Percentiles rank a stretch among this genome's conserved stretches.
These are phyloP conservation scores for Sinocyclocheilus grahami DNA, from an alignment of 2,113 vertebrate species.

Conservation along the genomic window DNA sequence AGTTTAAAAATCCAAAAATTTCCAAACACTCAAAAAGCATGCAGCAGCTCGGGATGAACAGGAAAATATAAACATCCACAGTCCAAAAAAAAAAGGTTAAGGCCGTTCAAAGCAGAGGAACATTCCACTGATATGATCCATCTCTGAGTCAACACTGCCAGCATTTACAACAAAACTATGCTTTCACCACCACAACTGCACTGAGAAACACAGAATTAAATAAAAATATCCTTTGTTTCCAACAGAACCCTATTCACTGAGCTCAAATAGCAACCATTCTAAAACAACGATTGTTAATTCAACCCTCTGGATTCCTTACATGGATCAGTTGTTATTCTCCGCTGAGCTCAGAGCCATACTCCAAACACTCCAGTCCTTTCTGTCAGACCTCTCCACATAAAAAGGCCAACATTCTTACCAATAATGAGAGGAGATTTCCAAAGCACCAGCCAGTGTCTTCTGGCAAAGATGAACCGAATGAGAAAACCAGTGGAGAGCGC, in stretches of 20 bases:
- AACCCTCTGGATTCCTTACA: constrained; percentile 62
- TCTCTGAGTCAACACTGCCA: constrained; percentile 60
- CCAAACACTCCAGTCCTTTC: constrained; percentile 25
- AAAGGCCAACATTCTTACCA: constrained; percentile 52
- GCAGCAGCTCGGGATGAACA: not conserved
- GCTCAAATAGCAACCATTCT: constrained; percentile 54
- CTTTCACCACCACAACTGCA: constrained; percentile 51
- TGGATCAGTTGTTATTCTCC: constrained; percentile 51
- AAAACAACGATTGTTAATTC: constrained; percentile 62
- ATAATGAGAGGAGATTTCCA: constrained; percentile 51
- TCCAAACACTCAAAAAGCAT: not conserved
- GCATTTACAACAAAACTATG: constrained; percentile 58
- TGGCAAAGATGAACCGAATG: not conserved
- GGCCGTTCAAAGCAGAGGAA: constrained; percentile 54
- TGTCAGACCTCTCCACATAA: constrained; percentile 40
- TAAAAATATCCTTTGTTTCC: constrained; percentile 69
- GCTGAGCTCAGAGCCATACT: constrained; percentile 45
- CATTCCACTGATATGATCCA: constrained; percentile 65
- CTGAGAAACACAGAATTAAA: constrained; percentile 50
- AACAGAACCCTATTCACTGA: constrained; percentile 57
- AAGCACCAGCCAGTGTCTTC: constrained; percentile 27
- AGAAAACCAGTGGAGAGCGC: constrained; percentile 20
- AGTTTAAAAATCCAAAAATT: not conserved
- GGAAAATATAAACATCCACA: constrained; percentile 17
- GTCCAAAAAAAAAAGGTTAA: not conserved